These are phyloP conservation scores for Onychomys arenicola DNA, from an alignment of 2,797 vertebrate species.

Conservation along the genomic window DNA sequence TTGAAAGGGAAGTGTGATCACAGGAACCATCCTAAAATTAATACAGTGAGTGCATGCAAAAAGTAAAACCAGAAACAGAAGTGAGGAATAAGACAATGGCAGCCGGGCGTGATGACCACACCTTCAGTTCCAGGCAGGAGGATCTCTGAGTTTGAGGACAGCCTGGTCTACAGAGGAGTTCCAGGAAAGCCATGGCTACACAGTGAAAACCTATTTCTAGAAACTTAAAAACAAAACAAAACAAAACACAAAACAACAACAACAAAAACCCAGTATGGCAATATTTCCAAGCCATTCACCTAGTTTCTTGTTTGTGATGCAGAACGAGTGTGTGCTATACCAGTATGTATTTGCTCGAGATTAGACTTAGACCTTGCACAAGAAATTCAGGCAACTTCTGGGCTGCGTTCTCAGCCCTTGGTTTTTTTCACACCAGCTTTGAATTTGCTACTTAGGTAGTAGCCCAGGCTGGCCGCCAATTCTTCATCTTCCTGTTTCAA, in stretches of 20 bases:
- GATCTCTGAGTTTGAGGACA: neutral
- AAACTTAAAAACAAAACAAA: neutral
- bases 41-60: neutral
- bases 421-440: neutral
- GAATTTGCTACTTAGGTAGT: neutral
- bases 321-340: neutral
- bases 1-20: constrained; percentile 25
- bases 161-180: neutral
- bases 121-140: neutral
- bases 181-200: neutral
- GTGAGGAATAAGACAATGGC: neutral
- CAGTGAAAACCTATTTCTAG: neutral
- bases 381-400: neutral
- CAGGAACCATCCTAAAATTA: neutral
- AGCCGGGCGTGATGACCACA: neutral
- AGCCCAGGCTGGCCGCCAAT: neutral
- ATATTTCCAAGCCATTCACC: neutral
- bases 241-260: neutral
- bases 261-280: neutral
- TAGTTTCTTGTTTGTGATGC: neutral
- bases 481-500: neutral
- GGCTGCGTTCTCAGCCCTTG: neutral
- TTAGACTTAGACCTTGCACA: neutral
- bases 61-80: constrained; percentile 44
- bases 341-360: neutral